phyloP scores from a whole-genome alignment of 2,888 invertebrate genomes.

The Crematogaster levior region DNA sequence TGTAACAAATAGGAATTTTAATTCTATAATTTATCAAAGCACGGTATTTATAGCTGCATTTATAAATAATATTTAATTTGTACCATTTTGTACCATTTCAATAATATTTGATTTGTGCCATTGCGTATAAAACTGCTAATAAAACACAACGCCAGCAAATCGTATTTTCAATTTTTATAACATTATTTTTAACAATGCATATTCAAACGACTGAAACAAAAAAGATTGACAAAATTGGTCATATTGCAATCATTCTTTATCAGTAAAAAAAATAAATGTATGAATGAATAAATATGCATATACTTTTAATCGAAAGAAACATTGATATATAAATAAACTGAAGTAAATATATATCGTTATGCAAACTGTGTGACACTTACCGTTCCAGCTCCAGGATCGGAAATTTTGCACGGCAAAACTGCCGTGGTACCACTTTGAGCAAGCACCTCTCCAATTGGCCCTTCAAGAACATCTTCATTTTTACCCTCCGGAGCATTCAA shows the following conservation, averaged over 20 bases:
- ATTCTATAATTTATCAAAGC: not conserved
- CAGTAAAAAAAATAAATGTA: not conserved
- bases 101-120: not conserved
- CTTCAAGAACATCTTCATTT: constrained; percentile 71
- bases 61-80: constrained; percentile 4
- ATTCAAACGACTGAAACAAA: not conserved
- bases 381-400: constrained; percentile 85
- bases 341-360: not conserved
- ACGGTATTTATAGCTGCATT: not conserved
- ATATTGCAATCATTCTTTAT: not conserved
- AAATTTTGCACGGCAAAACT: constrained; percentile 86
- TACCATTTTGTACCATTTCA: no score
- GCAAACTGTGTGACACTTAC: constrained; percentile 81
- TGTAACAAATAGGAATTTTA: constrained; percentile 6
- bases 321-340: not conserved
- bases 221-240: not conserved
- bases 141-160: not conserved
- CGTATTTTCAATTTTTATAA: constrained; percentile 9
- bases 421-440: constrained; percentile 86
- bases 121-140: not conserved
- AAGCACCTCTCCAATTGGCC: constrained; percentile 84
- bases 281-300: not conserved
- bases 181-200: not conserved
- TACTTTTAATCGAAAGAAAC: not conserved
- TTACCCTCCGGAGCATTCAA: constrained; percentile 64